phyloP scores from a whole-genome alignment of 2,888 invertebrate genomes.

The Lasioglossum pauxillum region DNA sequence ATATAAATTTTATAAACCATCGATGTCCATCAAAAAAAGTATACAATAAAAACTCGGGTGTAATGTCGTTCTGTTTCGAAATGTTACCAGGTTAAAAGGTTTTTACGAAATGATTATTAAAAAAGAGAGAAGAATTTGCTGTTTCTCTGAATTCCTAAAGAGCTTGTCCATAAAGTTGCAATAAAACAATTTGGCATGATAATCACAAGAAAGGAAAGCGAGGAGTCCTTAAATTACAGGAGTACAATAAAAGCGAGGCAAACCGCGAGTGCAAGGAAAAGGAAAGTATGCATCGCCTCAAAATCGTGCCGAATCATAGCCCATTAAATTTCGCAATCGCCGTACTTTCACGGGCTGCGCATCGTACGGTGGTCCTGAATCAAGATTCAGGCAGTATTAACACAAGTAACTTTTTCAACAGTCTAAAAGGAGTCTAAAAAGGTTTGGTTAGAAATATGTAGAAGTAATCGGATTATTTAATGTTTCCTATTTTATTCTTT shows the following conservation, averaged over 20 bases:
- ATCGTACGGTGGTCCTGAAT: neutral
- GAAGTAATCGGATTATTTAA: neutral
- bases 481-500: too few relatives aligned
- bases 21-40: neutral
- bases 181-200: neutral
- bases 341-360: slow-evolving; percentile 28
- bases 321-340: slow-evolving; percentile 49
- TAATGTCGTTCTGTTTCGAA: neutral
- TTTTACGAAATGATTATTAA: neutral
- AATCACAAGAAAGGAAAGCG: neutral
- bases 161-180: neutral
- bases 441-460: too few relatives aligned
- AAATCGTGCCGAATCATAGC: slow-evolving; percentile 29
- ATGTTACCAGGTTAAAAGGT: neutral
- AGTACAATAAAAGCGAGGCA: slow-evolving; percentile 2
- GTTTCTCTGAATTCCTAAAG: neutral
- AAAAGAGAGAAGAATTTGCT: neutral
- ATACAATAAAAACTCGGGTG: neutral
- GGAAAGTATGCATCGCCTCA: neutral
- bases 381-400: neutral
- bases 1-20: too few relatives aligned
- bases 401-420: neutral
- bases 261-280: neutral
- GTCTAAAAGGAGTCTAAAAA: neutral
- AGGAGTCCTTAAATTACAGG: neutral